These are phyloP conservation scores for Alouatta caraya DNA, from an alignment of 2,797 vertebrate species.

Conservation along the genomic window DNA sequence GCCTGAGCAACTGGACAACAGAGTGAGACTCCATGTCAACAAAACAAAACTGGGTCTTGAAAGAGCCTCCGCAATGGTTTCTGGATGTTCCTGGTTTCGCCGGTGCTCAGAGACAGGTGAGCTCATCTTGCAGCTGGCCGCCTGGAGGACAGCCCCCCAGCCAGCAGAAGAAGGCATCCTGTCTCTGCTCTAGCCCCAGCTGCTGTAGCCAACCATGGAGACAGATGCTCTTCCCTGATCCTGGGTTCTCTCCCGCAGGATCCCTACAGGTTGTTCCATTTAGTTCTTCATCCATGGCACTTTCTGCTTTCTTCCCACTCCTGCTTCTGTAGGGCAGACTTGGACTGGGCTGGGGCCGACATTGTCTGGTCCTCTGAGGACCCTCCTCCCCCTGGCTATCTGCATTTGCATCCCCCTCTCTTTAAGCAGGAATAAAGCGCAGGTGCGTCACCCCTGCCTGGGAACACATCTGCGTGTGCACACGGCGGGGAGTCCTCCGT, in stretches of 20 bases:
- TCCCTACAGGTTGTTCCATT: not conserved
- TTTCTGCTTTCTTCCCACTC: not conserved
- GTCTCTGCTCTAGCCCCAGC: not conserved
- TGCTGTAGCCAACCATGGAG: rapidly evolving
- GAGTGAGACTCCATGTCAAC: no score
- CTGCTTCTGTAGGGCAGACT: no score
- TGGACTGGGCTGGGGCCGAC: not conserved
- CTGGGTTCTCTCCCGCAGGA: not conserved
- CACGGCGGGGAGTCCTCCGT: rapidly evolving
- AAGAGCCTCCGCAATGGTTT: not conserved
- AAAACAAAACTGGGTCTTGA: not conserved
- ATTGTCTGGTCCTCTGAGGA: rapidly evolving
- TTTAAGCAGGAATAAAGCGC: not conserved
- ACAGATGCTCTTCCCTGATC: no score
- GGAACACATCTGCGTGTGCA: rapidly evolving
- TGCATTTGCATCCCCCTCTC: not conserved
- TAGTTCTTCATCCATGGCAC: not conserved
- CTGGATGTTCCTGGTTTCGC: not conserved
- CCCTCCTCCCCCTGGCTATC: not conserved
- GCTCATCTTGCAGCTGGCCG: not conserved
- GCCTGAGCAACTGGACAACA: no score
- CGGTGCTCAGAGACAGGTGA: not conserved
- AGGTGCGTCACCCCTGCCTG: not conserved
- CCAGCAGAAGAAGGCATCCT: not conserved
- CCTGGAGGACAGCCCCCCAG: not conserved